A percentile compares a stretch with the other conserved stretches of the same genome.
phyloP scores from a whole-genome alignment of 2,888 invertebrate species.

The Cheilosia variabilis region DNA sequence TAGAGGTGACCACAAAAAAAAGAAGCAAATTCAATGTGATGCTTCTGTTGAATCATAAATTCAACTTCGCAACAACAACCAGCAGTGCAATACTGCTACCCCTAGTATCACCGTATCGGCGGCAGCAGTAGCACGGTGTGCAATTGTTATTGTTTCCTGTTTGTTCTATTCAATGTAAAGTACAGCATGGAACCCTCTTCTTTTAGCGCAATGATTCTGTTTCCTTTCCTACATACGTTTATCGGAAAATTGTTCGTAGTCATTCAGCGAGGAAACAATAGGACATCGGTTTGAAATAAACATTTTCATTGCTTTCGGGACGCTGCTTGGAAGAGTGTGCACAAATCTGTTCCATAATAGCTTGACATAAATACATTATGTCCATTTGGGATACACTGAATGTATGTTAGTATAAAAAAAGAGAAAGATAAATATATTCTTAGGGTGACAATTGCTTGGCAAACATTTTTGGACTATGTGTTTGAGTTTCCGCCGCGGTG shows the following conservation, averaged over 20 bases:
- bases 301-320: constrained; percentile 73
- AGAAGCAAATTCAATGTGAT: constrained; percentile 67
- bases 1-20: constrained; percentile 74
- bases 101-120: constrained; percentile 36
- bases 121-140: constrained; percentile 63
- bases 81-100: constrained; percentile 22
- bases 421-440: constrained; percentile 63
- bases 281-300: constrained; percentile 71
- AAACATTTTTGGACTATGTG: constrained; percentile 60
- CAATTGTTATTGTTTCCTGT: constrained; percentile 75
- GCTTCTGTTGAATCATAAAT: constrained; percentile 72
- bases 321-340: constrained; percentile 69
- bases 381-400: constrained; percentile 55
- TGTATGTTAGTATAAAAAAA: constrained; percentile 26
- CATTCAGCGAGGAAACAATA: constrained; percentile 63
- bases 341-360: constrained; percentile 74
- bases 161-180: constrained; percentile 63
- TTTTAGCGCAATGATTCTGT: constrained; percentile 55
- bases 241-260: constrained; percentile 67
- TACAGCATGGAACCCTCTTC: constrained; percentile 67
- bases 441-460: constrained; percentile 72
- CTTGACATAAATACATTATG: constrained; percentile 73
- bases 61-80: constrained; percentile 47
- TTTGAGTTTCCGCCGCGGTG: constrained; percentile 5
- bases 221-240: constrained; percentile 53